A percentile compares a stretch with the other conserved stretches of the same genome.
These are phyloP conservation scores for Abrostola tripartita DNA, from an alignment of 2,888 invertebrate species.

Conservation along the genomic window DNA sequence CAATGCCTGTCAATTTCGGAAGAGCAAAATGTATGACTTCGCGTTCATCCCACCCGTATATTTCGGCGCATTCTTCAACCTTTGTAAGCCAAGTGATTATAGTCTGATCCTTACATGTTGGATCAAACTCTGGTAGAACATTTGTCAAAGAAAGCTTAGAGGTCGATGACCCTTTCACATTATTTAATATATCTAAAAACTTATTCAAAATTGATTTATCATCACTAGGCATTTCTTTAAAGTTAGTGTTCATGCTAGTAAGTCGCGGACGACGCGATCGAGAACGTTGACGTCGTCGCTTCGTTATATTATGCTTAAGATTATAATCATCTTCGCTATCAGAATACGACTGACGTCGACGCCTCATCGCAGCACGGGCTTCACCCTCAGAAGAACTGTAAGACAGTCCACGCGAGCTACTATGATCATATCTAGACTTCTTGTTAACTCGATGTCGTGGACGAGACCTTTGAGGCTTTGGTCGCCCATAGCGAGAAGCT, in stretches of 20 bases:
- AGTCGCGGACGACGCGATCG: conserved; percentile 1
- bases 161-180: conserved; percentile 8
- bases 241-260: not conserved
- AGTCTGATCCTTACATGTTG: conserved; percentile 17
- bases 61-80: conserved; percentile 23
- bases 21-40: conserved; percentile 25
- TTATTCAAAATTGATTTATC: no score
- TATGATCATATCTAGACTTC: conserved; percentile 2
- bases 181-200: no score
- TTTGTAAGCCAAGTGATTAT: conserved; percentile 24
- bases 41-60: conserved; percentile 25
- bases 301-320: no score
- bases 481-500: no score
- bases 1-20: conserved; percentile 17
- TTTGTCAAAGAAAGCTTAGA: conserved; percentile 9
- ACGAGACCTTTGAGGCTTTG: no score
- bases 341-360: conserved; percentile 2
- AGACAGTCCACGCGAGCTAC: not conserved
- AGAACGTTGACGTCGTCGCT: not conserved
- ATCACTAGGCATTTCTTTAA: not conserved
- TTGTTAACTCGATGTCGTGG: no score
- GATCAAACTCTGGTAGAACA: conserved; percentile 18
- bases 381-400: conserved; percentile 1
- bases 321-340: conserved; percentile 2
- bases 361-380: not conserved